Evolutionary conservation across 1,140 invertebrate genomes (phyloP).

Genomic region (Coenobita brevimanus): DNA sequence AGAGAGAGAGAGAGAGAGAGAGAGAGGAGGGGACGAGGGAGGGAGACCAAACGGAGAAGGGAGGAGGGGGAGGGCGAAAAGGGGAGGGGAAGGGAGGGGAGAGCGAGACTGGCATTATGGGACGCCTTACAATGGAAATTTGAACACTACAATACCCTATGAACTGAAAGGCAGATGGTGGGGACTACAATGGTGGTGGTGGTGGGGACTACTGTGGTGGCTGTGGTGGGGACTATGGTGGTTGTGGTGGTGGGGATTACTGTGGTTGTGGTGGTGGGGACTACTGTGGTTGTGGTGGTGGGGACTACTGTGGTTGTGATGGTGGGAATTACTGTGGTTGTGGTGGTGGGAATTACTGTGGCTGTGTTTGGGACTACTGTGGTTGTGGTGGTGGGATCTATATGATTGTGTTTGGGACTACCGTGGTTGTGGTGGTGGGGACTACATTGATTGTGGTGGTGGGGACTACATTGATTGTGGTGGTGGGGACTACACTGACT

Average conservation of each 20-base stretch:
- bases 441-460: background rate
- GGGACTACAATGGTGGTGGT: too few species aligned
- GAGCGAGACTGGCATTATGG: background rate
- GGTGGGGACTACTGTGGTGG: too few species aligned
- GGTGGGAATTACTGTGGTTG: too few species aligned
- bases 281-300: too few species aligned
- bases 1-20: background rate
- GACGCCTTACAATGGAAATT: background rate
- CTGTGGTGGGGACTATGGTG: too few species aligned
- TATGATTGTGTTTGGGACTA: too few species aligned
- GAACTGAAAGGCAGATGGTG: too few species aligned
- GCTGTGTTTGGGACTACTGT: background rate
- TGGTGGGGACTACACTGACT: background rate
- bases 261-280: too few species aligned
- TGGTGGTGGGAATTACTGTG: too few species aligned
- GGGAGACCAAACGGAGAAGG: background rate
- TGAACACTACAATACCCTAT: too few species aligned
- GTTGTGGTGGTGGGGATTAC: too few species aligned
- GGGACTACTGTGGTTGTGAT: too few species aligned
- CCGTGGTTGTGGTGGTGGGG: background rate
- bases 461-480: background rate
- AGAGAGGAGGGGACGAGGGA: background rate
- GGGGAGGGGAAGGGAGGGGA: background rate
- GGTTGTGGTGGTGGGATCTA: background rate
- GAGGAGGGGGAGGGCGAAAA: background rate